These are phyloP conservation scores for Petroica traversi DNA, from an alignment of 2,113 vertebrate species.

Conservation along the genomic window DNA sequence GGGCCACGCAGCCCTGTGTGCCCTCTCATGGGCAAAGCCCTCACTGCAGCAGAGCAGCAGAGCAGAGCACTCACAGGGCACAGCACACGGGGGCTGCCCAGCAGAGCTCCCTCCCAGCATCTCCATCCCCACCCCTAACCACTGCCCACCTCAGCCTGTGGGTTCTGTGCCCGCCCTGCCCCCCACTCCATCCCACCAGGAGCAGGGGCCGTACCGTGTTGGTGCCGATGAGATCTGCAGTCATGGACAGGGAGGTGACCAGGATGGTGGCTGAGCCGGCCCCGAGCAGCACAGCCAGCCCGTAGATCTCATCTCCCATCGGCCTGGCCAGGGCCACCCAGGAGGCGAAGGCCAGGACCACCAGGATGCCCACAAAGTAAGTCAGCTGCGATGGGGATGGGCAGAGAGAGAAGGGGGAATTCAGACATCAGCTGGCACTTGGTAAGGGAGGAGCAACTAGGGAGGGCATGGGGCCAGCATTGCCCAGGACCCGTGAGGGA, in stretches of 20 bases:
- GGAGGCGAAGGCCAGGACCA: conserved; percentile 85
- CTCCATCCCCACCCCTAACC: fast-evolving
- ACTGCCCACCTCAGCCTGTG: background rate
- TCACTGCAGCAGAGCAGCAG: background rate
- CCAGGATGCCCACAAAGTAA: conserved; percentile 87
- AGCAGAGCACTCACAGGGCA: background rate
- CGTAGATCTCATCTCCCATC: conserved; percentile 79
- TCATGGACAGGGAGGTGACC: conserved; percentile 94
- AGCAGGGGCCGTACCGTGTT: conserved; percentile 77
- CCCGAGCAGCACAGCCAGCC: conserved; percentile 81
- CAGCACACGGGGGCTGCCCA: background rate
- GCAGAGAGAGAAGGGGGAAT: background rate
- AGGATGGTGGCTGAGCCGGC: conserved; percentile 87
- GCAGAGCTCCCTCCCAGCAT: background rate
- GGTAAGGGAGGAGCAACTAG: background rate
- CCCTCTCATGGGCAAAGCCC: conserved; percentile 31
- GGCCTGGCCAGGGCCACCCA: conserved; percentile 82
- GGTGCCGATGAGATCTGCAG: conserved; percentile 88
- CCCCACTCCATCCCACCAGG: fast-evolving
- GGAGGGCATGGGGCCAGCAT: background rate
- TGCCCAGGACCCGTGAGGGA: fast-evolving
- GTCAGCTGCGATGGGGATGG: conserved; percentile 74
- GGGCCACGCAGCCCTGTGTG: background rate
- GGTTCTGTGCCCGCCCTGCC: background rate
- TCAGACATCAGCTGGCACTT: background rate